Evolutionary conservation across 1,140 invertebrate species (phyloP).

Genomic region (Colletes latitarsis): DNA sequence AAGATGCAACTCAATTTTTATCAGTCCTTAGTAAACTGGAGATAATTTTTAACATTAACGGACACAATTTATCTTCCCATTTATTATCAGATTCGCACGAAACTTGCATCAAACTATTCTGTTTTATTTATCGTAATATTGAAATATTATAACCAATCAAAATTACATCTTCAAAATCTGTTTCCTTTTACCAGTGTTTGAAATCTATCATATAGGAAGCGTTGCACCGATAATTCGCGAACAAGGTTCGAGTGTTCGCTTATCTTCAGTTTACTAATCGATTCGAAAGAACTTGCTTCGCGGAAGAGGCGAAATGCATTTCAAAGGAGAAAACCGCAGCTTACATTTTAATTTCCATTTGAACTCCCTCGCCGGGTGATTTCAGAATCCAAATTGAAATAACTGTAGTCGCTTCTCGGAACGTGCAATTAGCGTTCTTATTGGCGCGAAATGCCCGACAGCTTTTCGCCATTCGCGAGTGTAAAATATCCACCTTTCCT

Average conservation of each 20-base stretch:
- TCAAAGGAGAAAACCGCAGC: background rate
- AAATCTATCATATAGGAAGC: too few relatives aligned
- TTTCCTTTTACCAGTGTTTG: too few relatives aligned
- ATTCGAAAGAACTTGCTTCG: background rate
- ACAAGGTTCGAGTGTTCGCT: too few relatives aligned
- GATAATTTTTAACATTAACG: too few relatives aligned
- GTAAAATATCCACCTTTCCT: background rate
- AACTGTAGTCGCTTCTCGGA: background rate
- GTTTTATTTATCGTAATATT: background rate
- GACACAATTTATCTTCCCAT: too few relatives aligned
- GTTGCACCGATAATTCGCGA: too few relatives aligned
- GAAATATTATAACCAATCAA: too few relatives aligned
- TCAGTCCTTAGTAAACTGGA: too few relatives aligned
- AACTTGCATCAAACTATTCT: too few relatives aligned
- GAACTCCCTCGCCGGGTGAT: background rate
- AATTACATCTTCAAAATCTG: too few relatives aligned
- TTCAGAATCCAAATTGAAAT: background rate
- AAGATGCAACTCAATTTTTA: too few relatives aligned
- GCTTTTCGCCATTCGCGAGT: background rate
- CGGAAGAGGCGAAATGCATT: background rate
- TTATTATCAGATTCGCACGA: too few relatives aligned
- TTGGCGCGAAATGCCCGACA: background rate
- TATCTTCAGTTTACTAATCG: background rate
- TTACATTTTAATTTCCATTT: background rate
- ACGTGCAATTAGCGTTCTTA: constrained; percentile 3